Evolutionary conservation across 2,888 invertebrate species (phyloP).

Genomic region (Chrysolina americana): DNA sequence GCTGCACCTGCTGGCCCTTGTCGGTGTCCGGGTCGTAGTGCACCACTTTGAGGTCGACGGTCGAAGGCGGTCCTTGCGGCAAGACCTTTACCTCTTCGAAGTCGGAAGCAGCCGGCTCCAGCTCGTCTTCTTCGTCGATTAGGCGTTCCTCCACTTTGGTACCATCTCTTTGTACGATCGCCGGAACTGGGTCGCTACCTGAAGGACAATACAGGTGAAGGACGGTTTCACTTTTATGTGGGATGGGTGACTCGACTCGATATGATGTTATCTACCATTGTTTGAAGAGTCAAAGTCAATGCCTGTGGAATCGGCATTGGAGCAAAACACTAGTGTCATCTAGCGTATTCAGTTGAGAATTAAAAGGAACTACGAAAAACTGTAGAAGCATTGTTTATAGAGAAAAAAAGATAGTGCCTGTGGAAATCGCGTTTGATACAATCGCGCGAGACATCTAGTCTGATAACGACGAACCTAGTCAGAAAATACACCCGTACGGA

Average conservation of each 20-base stretch:
- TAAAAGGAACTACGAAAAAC: no score
- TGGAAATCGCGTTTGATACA: no score
- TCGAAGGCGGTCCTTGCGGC: slow-evolving; percentile 63
- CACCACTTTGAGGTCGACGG: slow-evolving; percentile 88
- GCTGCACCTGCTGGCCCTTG: slow-evolving; percentile 80
- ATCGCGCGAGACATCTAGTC: no score
- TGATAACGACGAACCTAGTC: no score
- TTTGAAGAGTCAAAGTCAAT: no score
- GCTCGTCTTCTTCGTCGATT: slow-evolving; percentile 61
- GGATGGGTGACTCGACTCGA: neutral
- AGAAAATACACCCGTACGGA: no score
- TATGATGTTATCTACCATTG: no score
- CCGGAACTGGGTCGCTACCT: slow-evolving; percentile 75
- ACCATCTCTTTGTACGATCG: slow-evolving; percentile 77
- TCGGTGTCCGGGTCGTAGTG: slow-evolving; percentile 84
- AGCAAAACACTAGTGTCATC: no score
- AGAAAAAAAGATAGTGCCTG: no score
- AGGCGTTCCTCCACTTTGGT: slow-evolving; percentile 69
- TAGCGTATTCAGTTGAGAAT: no score
- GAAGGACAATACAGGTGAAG: slow-evolving; percentile 32
- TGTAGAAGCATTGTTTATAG: no score
- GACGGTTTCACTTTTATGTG: slow-evolving; percentile 5
- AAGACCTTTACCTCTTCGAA: slow-evolving; percentile 67
- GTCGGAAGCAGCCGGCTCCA: slow-evolving; percentile 75
- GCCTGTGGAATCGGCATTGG: no score